These are phyloP conservation scores for Penaeus japonicus DNA, from an alignment of 1,140 invertebrate species.

Conservation along the genomic window DNA sequence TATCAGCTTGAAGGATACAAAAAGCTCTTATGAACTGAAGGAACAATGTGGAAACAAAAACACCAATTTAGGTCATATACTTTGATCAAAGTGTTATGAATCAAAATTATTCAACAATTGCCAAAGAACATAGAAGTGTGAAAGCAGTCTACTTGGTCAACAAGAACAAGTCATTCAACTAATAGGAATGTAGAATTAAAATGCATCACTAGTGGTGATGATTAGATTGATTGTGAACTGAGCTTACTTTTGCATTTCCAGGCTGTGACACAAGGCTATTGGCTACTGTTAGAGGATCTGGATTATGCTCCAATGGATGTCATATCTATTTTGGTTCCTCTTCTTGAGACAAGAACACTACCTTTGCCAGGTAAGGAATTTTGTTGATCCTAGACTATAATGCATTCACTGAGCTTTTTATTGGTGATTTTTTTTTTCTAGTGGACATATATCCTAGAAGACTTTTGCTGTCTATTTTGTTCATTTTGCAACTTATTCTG, in stretches of 20 bases:
- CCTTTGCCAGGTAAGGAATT: slow-evolving; percentile 46
- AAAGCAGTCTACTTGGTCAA: too few relatives aligned
- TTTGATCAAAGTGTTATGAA: too few relatives aligned
- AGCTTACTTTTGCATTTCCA: slow-evolving; percentile 63
- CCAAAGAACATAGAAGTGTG: too few relatives aligned
- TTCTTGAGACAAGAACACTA: slow-evolving; percentile 85
- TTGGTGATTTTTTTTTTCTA: background rate
- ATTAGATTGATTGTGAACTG: background rate
- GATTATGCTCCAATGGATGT: slow-evolving; percentile 94
- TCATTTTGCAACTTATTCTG: background rate
- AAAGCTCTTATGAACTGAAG: too few relatives aligned
- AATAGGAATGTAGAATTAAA: too few relatives aligned
- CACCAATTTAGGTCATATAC: too few relatives aligned
- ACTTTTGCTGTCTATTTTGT: background rate
- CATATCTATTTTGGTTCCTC: slow-evolving; percentile 81
- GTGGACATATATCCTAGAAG: background rate
- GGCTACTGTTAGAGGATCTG: slow-evolving; percentile 96
- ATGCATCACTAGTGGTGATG: too few relatives aligned
- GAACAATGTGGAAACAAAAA: too few relatives aligned
- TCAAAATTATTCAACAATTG: too few relatives aligned
- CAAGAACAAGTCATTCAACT: too few relatives aligned
- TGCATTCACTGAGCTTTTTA: background rate
- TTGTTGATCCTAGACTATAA: background rate
- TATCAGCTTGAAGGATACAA: too few relatives aligned
- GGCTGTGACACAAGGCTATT: slow-evolving; percentile 86